phyloP scores from a whole-genome alignment of 1,140 invertebrate species.

The Orius insidiosus region DNA sequence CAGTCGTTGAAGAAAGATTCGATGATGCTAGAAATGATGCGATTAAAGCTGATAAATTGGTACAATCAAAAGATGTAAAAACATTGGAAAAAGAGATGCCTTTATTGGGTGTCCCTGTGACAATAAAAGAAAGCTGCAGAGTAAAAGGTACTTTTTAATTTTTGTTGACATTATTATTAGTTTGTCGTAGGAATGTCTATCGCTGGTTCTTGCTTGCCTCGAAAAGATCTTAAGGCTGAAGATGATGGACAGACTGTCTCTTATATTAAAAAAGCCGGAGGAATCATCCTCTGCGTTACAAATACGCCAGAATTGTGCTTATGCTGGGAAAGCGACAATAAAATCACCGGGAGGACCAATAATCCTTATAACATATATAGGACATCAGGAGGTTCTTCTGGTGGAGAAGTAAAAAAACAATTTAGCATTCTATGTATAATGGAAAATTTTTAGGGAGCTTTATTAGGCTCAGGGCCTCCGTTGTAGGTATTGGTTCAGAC shows the following conservation, averaged over 20 bases:
- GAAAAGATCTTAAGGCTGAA: constrained; percentile 35
- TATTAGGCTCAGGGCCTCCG: constrained; percentile 51
- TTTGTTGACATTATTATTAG: no score
- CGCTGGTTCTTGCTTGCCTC: constrained; percentile 31
- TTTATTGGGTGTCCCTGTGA: constrained; percentile 45
- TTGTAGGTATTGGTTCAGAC: constrained; percentile 68
- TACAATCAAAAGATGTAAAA: constrained; percentile 24
- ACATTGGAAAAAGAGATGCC: constrained; percentile 35
- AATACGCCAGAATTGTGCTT: constrained; percentile 82
- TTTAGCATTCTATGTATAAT: no score
- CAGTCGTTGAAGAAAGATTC: constrained; percentile 44
- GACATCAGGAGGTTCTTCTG: constrained; percentile 57
- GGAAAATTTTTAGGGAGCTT: constrained; percentile 37
- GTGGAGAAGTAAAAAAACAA: constrained; percentile 42
- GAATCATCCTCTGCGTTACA: constrained; percentile 66
- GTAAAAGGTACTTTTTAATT: constrained; percentile 34
- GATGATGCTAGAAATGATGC: constrained; percentile 42
- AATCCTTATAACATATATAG: constrained; percentile 79
- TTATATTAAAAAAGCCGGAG: constrained; percentile 51
- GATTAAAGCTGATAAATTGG: constrained; percentile 29
- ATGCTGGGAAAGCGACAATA: constrained; percentile 79
- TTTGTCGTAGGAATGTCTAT: constrained; percentile 29
- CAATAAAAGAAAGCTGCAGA: constrained; percentile 47
- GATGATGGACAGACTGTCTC: constrained; percentile 53
- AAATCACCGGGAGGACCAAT: constrained; percentile 63